A percentile compares a stretch with the other conserved stretches of the same genome.
phyloP scores from a whole-genome alignment of 2,888 invertebrate species.

The Troides helena region DNA sequence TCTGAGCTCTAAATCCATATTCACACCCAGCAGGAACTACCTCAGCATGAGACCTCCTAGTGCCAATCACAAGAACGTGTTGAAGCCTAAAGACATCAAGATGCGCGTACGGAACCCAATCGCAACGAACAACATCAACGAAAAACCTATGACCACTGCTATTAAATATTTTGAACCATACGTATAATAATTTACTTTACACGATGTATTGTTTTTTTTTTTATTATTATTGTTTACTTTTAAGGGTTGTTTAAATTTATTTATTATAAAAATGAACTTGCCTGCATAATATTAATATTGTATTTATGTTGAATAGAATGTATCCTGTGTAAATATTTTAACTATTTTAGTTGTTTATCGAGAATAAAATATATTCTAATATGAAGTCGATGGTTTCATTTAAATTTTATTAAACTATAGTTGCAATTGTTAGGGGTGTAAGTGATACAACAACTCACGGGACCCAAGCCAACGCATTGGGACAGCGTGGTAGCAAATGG shows the following conservation, averaged over 20 bases:
- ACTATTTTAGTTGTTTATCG: slow-evolving; percentile 60
- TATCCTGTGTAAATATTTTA: slow-evolving; percentile 62
- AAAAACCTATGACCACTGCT: slow-evolving; percentile 78
- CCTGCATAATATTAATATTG: slow-evolving; percentile 73
- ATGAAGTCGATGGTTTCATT: slow-evolving; percentile 28
- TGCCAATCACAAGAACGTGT: slow-evolving; percentile 86
- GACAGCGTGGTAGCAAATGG: too few relatives aligned
- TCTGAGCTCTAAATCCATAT: slow-evolving; percentile 88
- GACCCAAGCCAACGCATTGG: too few relatives aligned
- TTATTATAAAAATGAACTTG: slow-evolving; percentile 77
- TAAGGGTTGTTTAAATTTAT: slow-evolving; percentile 60
- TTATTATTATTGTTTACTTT: slow-evolving; percentile 37
- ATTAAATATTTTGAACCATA: slow-evolving; percentile 79
- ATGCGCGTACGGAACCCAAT: slow-evolving; percentile 84
- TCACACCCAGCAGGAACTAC: slow-evolving; percentile 73
- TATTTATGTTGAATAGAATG: slow-evolving; percentile 57
- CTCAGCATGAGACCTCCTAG: slow-evolving; percentile 81
- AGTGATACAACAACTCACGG: too few relatives aligned
- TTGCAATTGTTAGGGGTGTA: too few relatives aligned
- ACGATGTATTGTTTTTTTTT: slow-evolving; percentile 33
- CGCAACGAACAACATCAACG: slow-evolving; percentile 80
- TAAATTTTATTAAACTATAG: not conserved
- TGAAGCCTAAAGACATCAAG: slow-evolving; percentile 89
- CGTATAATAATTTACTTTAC: slow-evolving; percentile 52
- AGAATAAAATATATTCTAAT: slow-evolving; percentile 62